A percentile compares a stretch with the other conserved stretches of the same genome.
Conservation (phyloP, 2,113 vertebrate species). For the Albula glossodonta region DNA sequence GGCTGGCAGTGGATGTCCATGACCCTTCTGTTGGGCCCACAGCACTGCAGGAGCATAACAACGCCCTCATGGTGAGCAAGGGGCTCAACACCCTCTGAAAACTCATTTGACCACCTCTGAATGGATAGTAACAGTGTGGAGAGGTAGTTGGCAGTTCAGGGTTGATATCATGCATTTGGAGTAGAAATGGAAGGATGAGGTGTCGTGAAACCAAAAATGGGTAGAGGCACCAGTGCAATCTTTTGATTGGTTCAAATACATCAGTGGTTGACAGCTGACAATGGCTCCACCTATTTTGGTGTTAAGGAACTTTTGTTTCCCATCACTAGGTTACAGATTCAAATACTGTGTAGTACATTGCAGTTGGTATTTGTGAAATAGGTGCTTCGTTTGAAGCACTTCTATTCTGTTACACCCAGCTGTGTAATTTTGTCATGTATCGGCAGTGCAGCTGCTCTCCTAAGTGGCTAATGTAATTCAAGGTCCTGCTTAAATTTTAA, state of each 20-base stretch:
- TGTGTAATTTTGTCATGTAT: too few species aligned
- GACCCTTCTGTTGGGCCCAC: conserved; percentile 54
- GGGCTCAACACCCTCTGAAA: neutral
- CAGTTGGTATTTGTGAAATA: neutral
- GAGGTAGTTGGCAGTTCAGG: neutral
- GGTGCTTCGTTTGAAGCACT: neutral
- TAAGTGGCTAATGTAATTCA: neutral
- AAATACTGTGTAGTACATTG: neutral
- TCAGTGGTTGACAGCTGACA: too few species aligned
- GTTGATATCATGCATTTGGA: too few species aligned
- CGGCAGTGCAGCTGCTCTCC: neutral
- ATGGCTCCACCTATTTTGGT: too few species aligned
- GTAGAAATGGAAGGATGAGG: too few species aligned
- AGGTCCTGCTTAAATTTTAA: too few species aligned
- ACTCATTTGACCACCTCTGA: too few species aligned
- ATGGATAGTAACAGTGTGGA: neutral
- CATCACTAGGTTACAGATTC: neutral
- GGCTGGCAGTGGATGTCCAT: conserved; percentile 62
- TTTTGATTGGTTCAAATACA: too few species aligned
- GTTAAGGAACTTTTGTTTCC: too few species aligned
- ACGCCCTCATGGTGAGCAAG: conserved; percentile 71
- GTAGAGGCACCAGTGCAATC: too few species aligned
- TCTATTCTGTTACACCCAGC: too few species aligned
- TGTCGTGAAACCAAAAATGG: too few species aligned
- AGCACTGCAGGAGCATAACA: conserved; percentile 59